phyloP scores from a whole-genome alignment of 2,797 vertebrate genomes.

The Labroides dimidiatus region DNA sequence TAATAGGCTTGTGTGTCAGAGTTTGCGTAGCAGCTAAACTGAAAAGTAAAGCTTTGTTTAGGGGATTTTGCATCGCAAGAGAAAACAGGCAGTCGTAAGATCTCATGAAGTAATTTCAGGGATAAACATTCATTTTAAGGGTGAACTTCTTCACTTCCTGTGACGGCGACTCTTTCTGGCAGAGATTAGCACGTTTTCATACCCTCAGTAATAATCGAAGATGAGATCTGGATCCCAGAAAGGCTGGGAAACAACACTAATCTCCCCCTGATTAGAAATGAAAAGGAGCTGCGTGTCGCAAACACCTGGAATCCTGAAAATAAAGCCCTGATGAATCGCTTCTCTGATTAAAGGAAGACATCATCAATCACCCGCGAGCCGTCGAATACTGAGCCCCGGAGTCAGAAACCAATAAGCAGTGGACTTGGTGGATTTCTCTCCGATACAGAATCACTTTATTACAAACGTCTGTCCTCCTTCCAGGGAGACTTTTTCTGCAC shows the following conservation, averaged over 20 bases:
- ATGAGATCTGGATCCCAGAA: conserved; percentile 31
- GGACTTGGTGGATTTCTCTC: conserved; percentile 42
- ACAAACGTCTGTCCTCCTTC: conserved; percentile 48
- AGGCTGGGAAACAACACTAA: conserved; percentile 27
- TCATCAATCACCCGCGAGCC: conserved; percentile 61
- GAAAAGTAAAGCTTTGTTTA: too few relatives aligned
- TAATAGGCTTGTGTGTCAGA: too few relatives aligned
- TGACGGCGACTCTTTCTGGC: neutral
- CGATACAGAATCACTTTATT: conserved; percentile 66
- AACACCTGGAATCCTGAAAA: conserved; percentile 49
- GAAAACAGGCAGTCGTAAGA: too few relatives aligned
- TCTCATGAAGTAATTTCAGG: too few relatives aligned
- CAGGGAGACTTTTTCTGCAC: conserved; percentile 34
- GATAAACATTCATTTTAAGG: too few relatives aligned
- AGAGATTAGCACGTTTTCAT: conserved; percentile 13
- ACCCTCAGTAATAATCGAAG: conserved; percentile 43
- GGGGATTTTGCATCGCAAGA: too few relatives aligned
- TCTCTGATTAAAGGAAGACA: conserved; percentile 70
- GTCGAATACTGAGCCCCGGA: conserved; percentile 11
- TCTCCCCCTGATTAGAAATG: conserved; percentile 54
- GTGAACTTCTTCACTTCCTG: neutral
- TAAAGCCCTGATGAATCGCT: conserved; percentile 57
- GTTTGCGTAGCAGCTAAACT: too few relatives aligned
- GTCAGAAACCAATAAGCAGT: conserved; percentile 60
- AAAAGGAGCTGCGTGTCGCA: conserved; percentile 43